Conservation (phyloP, 2,797 vertebrate species). For the Phrynocephalus forsythii region DNA sequence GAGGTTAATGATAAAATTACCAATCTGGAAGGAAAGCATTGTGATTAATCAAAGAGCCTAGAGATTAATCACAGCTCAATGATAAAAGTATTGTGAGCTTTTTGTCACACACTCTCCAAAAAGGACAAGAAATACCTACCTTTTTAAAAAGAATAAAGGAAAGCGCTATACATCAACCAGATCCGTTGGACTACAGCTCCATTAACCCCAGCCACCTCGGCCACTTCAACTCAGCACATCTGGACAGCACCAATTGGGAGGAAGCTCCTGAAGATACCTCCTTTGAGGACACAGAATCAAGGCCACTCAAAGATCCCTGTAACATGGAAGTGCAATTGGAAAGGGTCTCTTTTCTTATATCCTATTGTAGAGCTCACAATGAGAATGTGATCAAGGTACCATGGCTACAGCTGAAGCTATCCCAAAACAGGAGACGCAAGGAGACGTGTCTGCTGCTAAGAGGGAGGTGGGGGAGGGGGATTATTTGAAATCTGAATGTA, state of each 20-base stretch:
- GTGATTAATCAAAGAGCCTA: no score
- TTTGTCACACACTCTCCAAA: no score
- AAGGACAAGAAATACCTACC: background rate
- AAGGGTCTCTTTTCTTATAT: background rate
- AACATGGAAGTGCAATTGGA: background rate
- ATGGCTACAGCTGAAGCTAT: background rate
- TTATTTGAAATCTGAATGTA: constrained; percentile 45
- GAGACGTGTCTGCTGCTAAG: background rate
- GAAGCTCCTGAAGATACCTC: no score
- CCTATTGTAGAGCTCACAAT: background rate
- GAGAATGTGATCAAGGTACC: background rate
- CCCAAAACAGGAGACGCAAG: background rate
- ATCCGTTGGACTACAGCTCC: background rate
- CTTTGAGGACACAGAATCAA: background rate
- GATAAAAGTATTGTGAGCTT: no score
- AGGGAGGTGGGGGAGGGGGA: constrained; percentile 1
- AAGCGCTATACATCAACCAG: background rate
- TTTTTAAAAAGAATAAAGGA: background rate
- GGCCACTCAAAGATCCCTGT: background rate
- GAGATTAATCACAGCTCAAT: no score
- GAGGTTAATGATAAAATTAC: no score
- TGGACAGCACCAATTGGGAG: background rate
- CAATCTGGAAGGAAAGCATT: no score
- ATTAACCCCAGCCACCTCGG: background rate
- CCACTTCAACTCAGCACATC: background rate